Evolutionary conservation across 2,113 vertebrate species (phyloP).

Genomic region (Sander vitreus): DNA sequence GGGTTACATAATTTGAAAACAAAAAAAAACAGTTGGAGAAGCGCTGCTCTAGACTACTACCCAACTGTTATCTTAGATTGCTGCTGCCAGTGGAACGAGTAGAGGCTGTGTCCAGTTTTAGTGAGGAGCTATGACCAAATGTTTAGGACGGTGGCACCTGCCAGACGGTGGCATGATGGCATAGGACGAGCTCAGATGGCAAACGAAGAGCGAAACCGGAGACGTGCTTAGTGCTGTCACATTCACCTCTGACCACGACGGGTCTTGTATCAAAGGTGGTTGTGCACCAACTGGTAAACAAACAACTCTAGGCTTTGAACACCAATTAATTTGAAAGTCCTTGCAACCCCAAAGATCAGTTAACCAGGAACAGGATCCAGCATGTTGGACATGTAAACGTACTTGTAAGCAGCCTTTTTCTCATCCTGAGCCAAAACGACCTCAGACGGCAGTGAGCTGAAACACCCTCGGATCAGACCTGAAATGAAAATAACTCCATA

Average conservation of each 20-base stretch:
- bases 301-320: slow-evolving; percentile 5
- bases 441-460: not conserved
- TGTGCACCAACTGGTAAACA: slow-evolving; percentile 38
- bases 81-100: too few relatives aligned
- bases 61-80: too few relatives aligned
- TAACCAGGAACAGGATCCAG: not conserved
- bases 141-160: not conserved
- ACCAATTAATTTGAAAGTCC: slow-evolving; percentile 1
- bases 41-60: too few relatives aligned
- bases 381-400: not conserved
- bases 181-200: slow-evolving; percentile 32
- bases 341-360: not conserved
- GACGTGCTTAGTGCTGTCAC: slow-evolving; percentile 13
- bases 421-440: not conserved
- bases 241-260: slow-evolving; percentile 20
- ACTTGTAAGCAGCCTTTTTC: not conserved
- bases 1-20: too few relatives aligned
- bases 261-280: not conserved
- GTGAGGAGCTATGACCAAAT: not conserved
- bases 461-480: not conserved
- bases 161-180: not conserved
- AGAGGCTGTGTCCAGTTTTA: not conserved
- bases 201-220: slow-evolving; percentile 54
- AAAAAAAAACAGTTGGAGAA: too few relatives aligned
- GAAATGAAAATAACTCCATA: not conserved